Percentiles rank a stretch among this genome's conserved stretches.
Conservation (phyloP, 2,888 invertebrate species). For the Torymus auratus region DNA sequence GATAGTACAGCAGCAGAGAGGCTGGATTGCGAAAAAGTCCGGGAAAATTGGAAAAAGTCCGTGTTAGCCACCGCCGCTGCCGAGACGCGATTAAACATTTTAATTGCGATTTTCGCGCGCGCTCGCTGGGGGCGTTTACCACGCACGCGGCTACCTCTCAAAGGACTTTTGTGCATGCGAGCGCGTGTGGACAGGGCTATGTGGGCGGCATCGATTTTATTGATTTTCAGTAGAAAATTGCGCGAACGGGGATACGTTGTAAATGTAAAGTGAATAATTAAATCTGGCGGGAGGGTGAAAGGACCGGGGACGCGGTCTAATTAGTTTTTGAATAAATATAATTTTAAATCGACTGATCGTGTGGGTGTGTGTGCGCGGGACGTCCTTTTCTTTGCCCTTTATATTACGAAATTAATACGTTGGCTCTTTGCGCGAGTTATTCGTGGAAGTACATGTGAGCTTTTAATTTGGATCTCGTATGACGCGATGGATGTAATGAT, state of each 20-base stretch:
- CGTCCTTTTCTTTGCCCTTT: too few relatives aligned
- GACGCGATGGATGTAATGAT: too few relatives aligned
- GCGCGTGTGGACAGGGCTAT: neutral
- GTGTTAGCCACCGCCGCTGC: slow-evolving; percentile 64
- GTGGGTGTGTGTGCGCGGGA: too few relatives aligned
- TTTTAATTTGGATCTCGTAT: too few relatives aligned
- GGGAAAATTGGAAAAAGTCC: slow-evolving; percentile 56
- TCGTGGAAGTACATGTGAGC: too few relatives aligned
- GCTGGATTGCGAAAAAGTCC: slow-evolving; percentile 43
- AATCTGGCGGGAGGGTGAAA: slow-evolving; percentile 7
- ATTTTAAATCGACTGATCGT: slow-evolving; percentile 25
- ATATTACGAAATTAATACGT: too few relatives aligned
- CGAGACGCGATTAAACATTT: slow-evolving; percentile 73
- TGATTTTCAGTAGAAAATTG: slow-evolving; percentile 43
- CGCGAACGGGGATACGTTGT: slow-evolving; percentile 1
- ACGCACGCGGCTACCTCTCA: neutral
- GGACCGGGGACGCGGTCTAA: slow-evolving; percentile 10
- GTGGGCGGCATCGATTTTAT: slow-evolving; percentile 33
- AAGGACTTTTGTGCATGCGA: slow-evolving; percentile 20
- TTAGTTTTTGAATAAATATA: slow-evolving; percentile 52
- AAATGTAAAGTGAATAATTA: slow-evolving; percentile 46
- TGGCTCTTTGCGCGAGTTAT: too few relatives aligned
- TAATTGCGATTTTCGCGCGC: slow-evolving; percentile 70
- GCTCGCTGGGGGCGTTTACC: neutral
- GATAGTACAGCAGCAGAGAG: neutral